Base-by-base conservation (phyloP, 2,888 invertebrate genomes). In the Eristalis intricaria region DNA sequence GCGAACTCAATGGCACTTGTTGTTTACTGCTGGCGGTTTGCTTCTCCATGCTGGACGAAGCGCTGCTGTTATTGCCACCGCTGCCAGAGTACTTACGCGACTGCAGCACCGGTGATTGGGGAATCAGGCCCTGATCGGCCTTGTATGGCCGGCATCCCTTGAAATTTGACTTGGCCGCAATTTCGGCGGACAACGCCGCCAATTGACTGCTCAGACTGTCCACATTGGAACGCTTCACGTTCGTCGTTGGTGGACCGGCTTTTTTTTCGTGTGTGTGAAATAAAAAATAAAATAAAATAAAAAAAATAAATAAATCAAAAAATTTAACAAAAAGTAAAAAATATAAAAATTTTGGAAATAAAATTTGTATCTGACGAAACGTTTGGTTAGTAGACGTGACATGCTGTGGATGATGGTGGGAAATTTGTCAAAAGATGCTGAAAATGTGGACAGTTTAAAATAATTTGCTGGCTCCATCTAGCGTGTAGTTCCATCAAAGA, bases 71-170 rank as follows among this genome's bases (percentile, higher is more conserved):
- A 40, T 84, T 84, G 50, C 84, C 82, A 11, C 86, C 80, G n/a
- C 88, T 81, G 26, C 87, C 75, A 2, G 83, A 81, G 58, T 86
- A 82, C 66, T 89, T 89, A 50, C 86, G 83, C 15, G 88, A 71
- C 65, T 89, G 89, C 63, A 90, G 64, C n/a, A 88, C 75, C 66
- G 90, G 89, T 64, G 89, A 89, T 61, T 89, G 89, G 26, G 89
- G 84, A 58, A 89, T 75, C 50, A 89, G 81, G 35, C 60, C 68
- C 22, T 89, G 83, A 11, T 89, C 85, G 5, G 88, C 87, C 83
- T 90, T 89, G 75, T 89, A 89, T 65, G 89, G 89, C 75, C 76
- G 86, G 64, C 89, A 89, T 81, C 89, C 89, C 78, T 90, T 90
- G 69, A 89, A 90, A 82, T 90, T 89, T 29, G 89, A 88, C 80